A percentile compares a stretch with the other conserved stretches of the same genome.
Evolutionary conservation across 2,113 vertebrate species (phyloP).

Genomic region (Ceyx margarethae): DNA sequence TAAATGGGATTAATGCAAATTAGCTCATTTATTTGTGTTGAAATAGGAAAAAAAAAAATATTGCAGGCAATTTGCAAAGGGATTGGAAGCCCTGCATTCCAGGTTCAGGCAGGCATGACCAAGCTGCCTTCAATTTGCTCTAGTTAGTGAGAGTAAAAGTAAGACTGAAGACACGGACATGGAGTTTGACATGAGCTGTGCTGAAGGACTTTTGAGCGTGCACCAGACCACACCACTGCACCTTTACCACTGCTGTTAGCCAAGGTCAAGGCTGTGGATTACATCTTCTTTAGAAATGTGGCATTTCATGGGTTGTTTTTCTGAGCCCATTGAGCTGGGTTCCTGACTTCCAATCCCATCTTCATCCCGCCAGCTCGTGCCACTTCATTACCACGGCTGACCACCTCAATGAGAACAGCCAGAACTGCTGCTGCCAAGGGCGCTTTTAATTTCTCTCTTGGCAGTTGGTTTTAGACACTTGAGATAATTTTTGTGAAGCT

Average conservation of each 20-base stretch:
- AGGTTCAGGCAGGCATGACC: slow-evolving; percentile 62
- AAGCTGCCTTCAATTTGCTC: slow-evolving; percentile 59
- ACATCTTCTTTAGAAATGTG: background rate
- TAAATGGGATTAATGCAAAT: slow-evolving; percentile 57
- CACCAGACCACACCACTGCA: background rate
- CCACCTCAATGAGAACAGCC: slow-evolving; percentile 32
- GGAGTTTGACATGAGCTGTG: background rate
- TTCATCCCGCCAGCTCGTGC: background rate
- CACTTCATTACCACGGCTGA: slow-evolving; percentile 39
- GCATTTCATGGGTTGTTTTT: background rate
- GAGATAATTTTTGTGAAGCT: slow-evolving; percentile 51
- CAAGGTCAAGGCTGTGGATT: background rate
- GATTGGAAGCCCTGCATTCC: slow-evolving; percentile 49
- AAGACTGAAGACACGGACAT: slow-evolving; percentile 46
- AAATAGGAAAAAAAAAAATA: background rate
- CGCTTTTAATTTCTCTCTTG: slow-evolving; percentile 54
- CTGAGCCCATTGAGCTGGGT: background rate
- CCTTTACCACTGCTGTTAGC: background rate
- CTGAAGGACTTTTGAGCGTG: background rate
- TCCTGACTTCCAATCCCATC: background rate
- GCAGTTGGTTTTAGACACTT: slow-evolving; percentile 49
- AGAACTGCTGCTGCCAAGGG: slow-evolving; percentile 39
- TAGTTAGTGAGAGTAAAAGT: slow-evolving; percentile 15
- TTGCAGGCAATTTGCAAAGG: slow-evolving; percentile 31
- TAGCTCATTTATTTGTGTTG: slow-evolving; percentile 60